These are phyloP conservation scores for Pristis pectinata DNA, from an alignment of 2,797 vertebrate genomes.

Conservation along the genomic window DNA sequence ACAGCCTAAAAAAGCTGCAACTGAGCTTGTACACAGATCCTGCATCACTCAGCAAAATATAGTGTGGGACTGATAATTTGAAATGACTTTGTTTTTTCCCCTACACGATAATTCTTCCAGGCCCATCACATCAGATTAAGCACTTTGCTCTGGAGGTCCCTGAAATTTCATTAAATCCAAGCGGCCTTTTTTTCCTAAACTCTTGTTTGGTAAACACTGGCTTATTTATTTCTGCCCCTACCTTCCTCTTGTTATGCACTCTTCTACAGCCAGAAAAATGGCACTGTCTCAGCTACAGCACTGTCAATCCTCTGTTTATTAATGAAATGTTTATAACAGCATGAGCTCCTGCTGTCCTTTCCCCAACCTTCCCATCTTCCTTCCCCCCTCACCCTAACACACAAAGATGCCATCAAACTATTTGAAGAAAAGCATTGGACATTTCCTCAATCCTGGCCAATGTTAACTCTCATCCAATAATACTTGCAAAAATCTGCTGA, in stretches of 20 bases:
- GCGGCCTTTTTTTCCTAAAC: not conserved
- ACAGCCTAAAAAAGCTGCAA: constrained; percentile 46
- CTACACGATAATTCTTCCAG: not conserved
- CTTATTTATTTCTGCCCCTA: not conserved
- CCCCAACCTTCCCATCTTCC: too few species aligned
- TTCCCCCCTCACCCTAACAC: too few species aligned
- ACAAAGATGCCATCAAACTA: not conserved
- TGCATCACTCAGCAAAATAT: constrained; percentile 31
- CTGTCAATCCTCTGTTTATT: not conserved
- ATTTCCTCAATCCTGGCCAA: too few species aligned
- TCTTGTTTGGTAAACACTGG: not conserved
- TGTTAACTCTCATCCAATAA: not conserved
- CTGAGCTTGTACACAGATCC: constrained; percentile 4
- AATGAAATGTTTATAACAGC: not conserved
- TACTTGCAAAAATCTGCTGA: not conserved
- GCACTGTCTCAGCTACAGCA: not conserved
- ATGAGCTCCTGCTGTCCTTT: not conserved
- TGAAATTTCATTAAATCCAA: constrained; percentile 1
- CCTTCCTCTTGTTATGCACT: not conserved
- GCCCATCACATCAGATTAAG: constrained; percentile 29
- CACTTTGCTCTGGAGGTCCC: constrained; percentile 24
- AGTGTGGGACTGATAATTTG: constrained; percentile 21
- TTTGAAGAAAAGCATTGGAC: not conserved
- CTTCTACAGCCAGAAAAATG: not conserved
- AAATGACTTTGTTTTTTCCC: constrained; percentile 27